Conservation (phyloP, 1,140 invertebrate species). For the Eupristina koningsbergeri region DNA sequence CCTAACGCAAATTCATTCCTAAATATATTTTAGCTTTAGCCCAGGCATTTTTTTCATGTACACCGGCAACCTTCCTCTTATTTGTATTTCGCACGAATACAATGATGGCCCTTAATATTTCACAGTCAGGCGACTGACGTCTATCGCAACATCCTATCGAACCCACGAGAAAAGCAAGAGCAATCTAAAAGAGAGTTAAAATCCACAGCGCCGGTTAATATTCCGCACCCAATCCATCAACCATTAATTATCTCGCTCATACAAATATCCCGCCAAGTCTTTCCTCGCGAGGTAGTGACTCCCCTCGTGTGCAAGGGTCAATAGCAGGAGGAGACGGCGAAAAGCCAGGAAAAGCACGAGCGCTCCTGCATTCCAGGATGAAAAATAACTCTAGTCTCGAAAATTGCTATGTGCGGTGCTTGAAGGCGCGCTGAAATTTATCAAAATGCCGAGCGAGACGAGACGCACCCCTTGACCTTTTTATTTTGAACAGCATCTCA, state of each 20-base stretch:
- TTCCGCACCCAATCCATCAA: constrained; percentile 25
- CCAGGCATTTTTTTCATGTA: constrained; percentile 4
- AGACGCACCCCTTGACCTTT: constrained; percentile 4
- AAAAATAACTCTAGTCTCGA: constrained; percentile 39
- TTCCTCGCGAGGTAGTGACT: background rate
- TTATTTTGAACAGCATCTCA: background rate
- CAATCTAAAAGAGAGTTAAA: no score
- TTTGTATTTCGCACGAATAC: constrained; percentile 16
- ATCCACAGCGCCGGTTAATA: background rate
- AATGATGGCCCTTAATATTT: constrained; percentile 7
- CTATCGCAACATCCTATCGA: background rate
- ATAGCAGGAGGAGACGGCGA: background rate
- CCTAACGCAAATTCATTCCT: background rate
- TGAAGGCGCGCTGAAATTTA: constrained; percentile 29
- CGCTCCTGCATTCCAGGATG: background rate
- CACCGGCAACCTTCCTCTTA: background rate
- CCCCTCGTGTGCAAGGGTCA: background rate
- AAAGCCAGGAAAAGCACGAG: background rate
- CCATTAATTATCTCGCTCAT: background rate
- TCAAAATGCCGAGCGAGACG: constrained; percentile 38
- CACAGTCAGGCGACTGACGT: background rate
- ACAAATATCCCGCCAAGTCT: background rate
- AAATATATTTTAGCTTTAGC: background rate
- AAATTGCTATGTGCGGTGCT: background rate
- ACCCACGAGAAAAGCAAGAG: background rate